Evolutionary conservation across 2,113 vertebrate species (phyloP), one percentile per base, ranked within the genome.

Genomic region (Varanus komodoensis): DNA sequence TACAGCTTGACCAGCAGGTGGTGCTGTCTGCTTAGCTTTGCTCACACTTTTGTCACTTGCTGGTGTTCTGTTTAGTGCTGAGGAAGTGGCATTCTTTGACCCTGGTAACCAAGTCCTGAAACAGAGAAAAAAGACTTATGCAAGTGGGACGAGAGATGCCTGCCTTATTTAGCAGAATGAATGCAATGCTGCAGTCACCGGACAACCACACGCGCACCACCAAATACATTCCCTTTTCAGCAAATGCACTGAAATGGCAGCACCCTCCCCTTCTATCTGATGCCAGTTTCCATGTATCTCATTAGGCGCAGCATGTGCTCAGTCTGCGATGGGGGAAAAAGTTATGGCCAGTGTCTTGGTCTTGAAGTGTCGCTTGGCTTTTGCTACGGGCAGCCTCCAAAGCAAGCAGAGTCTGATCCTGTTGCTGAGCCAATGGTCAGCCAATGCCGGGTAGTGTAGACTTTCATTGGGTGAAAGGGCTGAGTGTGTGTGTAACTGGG

Each of bases 41-140:
- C 82, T n/a, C 34, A 48, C 27, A 48, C 21, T 54, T 88, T 48
- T 88, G 64, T 84, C 75, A 23, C 9, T 73, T 21, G 50, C 32
- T 0, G 25, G 29, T 19, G 73, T 4, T 50, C 75, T 88, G 75
- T 48, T 48, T 5, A 84, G 27, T 8, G 52, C 81, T 17, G n/a
- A 79, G n/a, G 89, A 57, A 68, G 88, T n/a, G 1, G 90, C 12
- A 61, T 80, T 79, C 75, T 88, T 85, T 0, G 87, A 34, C 52
- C 87, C 87, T 29, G 87, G 90, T 77, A 84, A 84, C 75, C 67
- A 50, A 48, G 87, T 79, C 54, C 90, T 91, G 87, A 85, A 91
- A 91, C 50, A 79, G 73, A 89, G 17, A 71, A 64, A 64, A 79
- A 23, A 84, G 32, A 32, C 50, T 79, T 67, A 71, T 61, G 85